Conservation (phyloP, 2,113 vertebrate genomes). For the Perca schrenkii region DNA sequence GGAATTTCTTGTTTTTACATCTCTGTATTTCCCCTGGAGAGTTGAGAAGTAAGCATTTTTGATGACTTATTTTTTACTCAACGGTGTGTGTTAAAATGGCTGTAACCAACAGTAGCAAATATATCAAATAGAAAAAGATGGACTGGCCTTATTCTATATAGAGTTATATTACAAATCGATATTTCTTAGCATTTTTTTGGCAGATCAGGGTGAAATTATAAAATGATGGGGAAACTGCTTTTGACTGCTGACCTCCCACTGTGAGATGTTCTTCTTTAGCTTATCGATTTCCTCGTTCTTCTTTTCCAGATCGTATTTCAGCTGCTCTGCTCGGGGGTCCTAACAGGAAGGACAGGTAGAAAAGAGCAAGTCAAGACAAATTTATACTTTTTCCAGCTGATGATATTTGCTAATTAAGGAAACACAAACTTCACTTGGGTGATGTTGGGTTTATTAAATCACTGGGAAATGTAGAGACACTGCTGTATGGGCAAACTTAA, state of each 20-base stretch:
- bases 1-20: conserved; percentile 86
- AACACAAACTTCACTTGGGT: not conserved
- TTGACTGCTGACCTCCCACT: conserved; percentile 89
- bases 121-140: not conserved
- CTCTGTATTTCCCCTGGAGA: conserved; percentile 84
- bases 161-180: not conserved
- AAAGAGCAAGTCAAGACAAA: not conserved
- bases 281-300: conserved; percentile 93
- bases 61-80: too few species aligned
- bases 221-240: not conserved
- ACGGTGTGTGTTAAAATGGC: not conserved
- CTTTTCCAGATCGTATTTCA: conserved; percentile 93
- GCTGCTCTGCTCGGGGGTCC: conserved; percentile 90
- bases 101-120: not conserved
- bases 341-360: conserved; percentile 28
- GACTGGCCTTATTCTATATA: not conserved
- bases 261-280: conserved; percentile 88
- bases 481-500: not conserved
- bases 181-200: not conserved
- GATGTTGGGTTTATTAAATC: not conserved
- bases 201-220: not conserved
- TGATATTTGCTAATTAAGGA: not conserved
- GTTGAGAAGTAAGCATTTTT: not conserved
- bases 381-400: not conserved
- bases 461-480: not conserved